phyloP scores from a whole-genome alignment of 2,888 invertebrate species.

The Deilephila porcellus region DNA sequence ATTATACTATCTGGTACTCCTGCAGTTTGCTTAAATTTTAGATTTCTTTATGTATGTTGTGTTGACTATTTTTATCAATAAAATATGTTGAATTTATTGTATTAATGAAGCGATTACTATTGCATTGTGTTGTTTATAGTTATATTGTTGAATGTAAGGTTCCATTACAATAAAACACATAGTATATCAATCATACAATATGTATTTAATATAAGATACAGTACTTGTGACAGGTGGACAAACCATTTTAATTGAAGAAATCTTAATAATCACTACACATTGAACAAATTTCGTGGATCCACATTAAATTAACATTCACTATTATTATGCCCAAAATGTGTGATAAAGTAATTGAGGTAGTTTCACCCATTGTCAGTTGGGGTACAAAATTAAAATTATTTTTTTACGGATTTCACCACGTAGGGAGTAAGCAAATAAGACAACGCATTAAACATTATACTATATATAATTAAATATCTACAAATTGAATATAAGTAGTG shows the following conservation, averaged over 20 bases:
- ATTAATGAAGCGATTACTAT: too few relatives aligned
- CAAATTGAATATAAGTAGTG: slow-evolving; percentile 82
- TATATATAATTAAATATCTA: slow-evolving; percentile 85
- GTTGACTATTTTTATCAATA: too few relatives aligned
- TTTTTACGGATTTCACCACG: slow-evolving; percentile 69
- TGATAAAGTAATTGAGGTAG: slow-evolving; percentile 85
- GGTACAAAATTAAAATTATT: slow-evolving; percentile 76
- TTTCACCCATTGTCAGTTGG: slow-evolving; percentile 71
- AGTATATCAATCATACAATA: slow-evolving; percentile 82
- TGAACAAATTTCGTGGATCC: slow-evolving; percentile 74
- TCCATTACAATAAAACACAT: slow-evolving; percentile 67
- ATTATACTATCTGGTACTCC: too few relatives aligned
- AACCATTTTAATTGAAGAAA: slow-evolving; percentile 74
- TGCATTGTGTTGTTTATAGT: too few relatives aligned
- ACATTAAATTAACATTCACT: slow-evolving; percentile 75
- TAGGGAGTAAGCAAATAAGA: slow-evolving; percentile 78
- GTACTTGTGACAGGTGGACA: slow-evolving; percentile 84
- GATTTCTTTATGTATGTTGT: too few relatives aligned
- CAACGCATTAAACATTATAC: slow-evolving; percentile 82
- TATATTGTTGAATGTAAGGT: neutral
- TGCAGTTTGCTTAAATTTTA: too few relatives aligned
- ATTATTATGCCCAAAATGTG: slow-evolving; percentile 82
- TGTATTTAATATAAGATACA: slow-evolving; percentile 85
- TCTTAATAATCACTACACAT: slow-evolving; percentile 74
- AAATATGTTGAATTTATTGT: too few relatives aligned